Percentiles rank a stretch among this genome's conserved stretches.
phyloP scores from a whole-genome alignment of 2,888 invertebrate genomes.

The Troilus luridus region DNA sequence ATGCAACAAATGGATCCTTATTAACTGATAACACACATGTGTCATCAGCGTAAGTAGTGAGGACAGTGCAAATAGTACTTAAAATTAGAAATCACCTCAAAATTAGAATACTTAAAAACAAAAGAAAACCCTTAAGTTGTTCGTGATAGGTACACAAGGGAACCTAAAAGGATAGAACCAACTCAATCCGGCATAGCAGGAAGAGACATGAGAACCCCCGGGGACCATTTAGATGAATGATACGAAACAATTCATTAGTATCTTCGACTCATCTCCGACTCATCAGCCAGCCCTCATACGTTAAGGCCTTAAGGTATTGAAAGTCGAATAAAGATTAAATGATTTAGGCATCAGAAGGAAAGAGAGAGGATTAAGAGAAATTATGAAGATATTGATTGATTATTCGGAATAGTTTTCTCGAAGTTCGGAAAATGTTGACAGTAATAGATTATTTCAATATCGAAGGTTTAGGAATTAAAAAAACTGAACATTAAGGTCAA shows the following conservation, averaged over 20 bases:
- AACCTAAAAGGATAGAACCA: neutral
- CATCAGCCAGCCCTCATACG: neutral
- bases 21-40: too few species aligned
- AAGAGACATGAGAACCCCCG: conserved; percentile 7
- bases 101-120: too few species aligned
- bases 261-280: neutral
- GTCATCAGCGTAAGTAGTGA: too few species aligned
- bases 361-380: neutral
- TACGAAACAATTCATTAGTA: conserved; percentile 18
- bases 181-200: neutral
- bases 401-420: neutral
- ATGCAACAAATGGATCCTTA: too few species aligned
- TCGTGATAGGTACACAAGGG: too few species aligned
- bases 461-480: too few species aligned
- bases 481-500: too few species aligned
- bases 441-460: neutral
- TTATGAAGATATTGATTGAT: neutral
- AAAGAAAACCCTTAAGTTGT: too few species aligned
- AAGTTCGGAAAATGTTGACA: neutral
- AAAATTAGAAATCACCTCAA: too few species aligned
- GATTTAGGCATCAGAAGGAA: neutral
- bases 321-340: neutral
- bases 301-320: neutral
- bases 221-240: neutral
- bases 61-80: too few species aligned